These are phyloP conservation scores for Hippocampus comes DNA, from an alignment of 2,113 vertebrate genomes.

Conservation along the genomic window DNA sequence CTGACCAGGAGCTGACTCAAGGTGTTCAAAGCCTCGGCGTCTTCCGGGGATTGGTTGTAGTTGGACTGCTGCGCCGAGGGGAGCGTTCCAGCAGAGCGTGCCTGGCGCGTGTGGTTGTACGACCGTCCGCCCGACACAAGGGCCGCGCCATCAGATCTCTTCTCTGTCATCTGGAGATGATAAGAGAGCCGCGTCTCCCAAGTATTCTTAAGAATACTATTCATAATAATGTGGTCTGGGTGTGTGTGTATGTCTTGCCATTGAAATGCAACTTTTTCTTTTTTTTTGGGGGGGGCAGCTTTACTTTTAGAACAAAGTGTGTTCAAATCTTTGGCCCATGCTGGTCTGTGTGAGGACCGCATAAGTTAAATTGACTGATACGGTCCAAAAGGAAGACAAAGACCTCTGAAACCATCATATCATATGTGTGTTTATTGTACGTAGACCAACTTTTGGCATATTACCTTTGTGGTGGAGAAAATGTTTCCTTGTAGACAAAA, in stretches of 20 bases:
- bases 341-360: not conserved
- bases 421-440: not conserved
- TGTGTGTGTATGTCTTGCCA: not conserved
- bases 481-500: not conserved
- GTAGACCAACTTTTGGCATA: not conserved
- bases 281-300: not conserved
- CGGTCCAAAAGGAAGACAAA: not conserved
- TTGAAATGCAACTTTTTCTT: not conserved
- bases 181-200: not conserved
- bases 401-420: not conserved
- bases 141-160: constrained; percentile 32
- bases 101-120: constrained; percentile 54
- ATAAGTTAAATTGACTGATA: not conserved
- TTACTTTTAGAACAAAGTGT: not conserved
- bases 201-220: not conserved
- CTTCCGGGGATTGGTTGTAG: constrained; percentile 45
- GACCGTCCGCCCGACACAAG: constrained; percentile 37
- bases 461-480: not conserved
- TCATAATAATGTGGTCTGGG: no score
- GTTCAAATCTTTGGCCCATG: not conserved
- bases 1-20: constrained; percentile 68
- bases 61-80: constrained; percentile 38
- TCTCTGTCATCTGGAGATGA: constrained; percentile 15
- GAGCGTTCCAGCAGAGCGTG: constrained; percentile 56
- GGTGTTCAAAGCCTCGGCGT: constrained; percentile 37